Evolutionary conservation across 2,113 vertebrate species (phyloP).

Genomic region (Saccopteryx bilineata): DNA sequence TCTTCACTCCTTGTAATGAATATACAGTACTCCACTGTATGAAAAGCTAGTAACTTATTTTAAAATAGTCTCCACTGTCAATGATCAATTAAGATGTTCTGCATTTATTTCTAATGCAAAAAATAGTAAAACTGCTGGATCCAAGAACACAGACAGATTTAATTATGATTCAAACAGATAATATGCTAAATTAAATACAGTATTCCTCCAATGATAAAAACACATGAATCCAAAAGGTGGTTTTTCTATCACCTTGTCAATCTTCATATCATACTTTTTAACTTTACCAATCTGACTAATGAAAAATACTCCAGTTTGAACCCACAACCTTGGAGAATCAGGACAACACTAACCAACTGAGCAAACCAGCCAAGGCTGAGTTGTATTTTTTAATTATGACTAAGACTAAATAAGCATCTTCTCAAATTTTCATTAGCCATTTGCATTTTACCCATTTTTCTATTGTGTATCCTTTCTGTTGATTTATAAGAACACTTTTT

Average conservation of each 20-base stretch:
- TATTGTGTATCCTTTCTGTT: not conserved
- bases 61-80: not conserved
- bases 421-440: not conserved
- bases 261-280: not conserved
- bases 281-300: not conserved
- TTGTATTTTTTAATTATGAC: not conserved
- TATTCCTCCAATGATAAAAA: not conserved
- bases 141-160: not conserved
- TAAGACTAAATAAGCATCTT: not conserved
- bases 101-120: not conserved
- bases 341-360: no score
- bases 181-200: not conserved
- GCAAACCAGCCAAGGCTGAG: no score
- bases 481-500: not conserved
- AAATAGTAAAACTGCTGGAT: not conserved
- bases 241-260: not conserved
- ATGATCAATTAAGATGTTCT: not conserved
- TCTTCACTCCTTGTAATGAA: not conserved
- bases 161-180: constrained; percentile 35
- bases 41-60: not conserved
- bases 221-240: not conserved
- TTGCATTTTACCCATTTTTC: not conserved
- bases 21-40: not conserved
- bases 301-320: not conserved
- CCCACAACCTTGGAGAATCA: no score